Percentiles rank a stretch among this genome's conserved stretches.
phyloP scores from a whole-genome alignment of 2,797 vertebrate genomes.

The Anguilla megastoma region DNA sequence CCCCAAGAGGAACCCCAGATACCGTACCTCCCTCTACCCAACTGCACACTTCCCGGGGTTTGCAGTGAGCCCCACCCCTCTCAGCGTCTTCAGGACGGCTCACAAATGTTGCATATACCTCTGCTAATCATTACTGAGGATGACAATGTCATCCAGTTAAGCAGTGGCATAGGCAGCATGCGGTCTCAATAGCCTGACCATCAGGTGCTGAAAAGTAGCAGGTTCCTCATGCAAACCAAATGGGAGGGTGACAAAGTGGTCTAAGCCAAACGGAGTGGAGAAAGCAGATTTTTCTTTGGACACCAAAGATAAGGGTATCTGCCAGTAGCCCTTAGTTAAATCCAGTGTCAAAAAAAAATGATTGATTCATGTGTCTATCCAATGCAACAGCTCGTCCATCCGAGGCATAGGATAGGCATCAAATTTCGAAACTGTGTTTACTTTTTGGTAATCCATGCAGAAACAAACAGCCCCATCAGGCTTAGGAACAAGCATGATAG shows the following conservation, averaged over 20 bases:
- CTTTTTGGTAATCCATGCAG: too few species aligned
- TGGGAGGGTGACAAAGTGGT: neutral
- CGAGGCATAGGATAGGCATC: too few species aligned
- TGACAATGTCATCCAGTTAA: neutral
- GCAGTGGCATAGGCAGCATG: too few species aligned
- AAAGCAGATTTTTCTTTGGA: neutral
- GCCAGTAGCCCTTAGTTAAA: too few species aligned
- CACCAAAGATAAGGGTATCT: too few species aligned
- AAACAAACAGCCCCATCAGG: too few species aligned
- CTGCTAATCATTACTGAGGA: neutral
- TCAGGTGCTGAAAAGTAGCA: neutral
- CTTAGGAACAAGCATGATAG: too few species aligned
- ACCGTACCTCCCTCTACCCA: neutral
- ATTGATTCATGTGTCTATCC: too few species aligned
- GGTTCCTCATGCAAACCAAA: neutral
- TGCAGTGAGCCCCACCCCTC: neutral
- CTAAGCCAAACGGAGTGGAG: neutral
- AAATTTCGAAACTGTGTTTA: too few species aligned
- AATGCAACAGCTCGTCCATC: too few species aligned
- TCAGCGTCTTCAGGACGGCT: too few species aligned
- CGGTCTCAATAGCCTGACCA: neutral
- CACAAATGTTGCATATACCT: neutral
- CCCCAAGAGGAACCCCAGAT: neutral
- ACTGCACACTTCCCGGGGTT: neutral
- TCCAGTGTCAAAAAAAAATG: too few species aligned